These are phyloP conservation scores for Drosophila niveifrons DNA, from an alignment of 2,888 invertebrate genomes.

Conservation along the genomic window DNA sequence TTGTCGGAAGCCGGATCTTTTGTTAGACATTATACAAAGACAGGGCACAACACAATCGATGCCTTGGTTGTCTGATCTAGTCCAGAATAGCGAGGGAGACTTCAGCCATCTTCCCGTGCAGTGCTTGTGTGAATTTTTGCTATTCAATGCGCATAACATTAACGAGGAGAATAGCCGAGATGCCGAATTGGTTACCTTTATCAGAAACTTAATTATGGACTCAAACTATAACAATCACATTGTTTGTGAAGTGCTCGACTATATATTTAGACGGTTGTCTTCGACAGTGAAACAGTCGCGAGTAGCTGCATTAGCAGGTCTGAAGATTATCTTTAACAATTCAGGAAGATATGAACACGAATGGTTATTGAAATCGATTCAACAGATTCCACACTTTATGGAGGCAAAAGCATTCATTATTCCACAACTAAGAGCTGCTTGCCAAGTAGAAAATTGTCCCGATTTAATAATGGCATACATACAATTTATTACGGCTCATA, in stretches of 20 bases:
- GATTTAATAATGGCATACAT: conserved; percentile 91
- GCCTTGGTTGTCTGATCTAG: conserved; percentile 98
- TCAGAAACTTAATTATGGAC: conserved; percentile 87
- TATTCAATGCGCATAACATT: conserved; percentile 89
- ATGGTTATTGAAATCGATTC: conserved; percentile 89
- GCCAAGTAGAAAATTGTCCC: conserved; percentile 96
- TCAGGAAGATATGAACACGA: conserved; percentile 84
- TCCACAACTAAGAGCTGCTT: conserved; percentile 92
- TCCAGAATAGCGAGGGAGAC: conserved; percentile 93
- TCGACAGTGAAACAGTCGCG: conserved; percentile 93
- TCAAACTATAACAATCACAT: conserved; percentile 87
- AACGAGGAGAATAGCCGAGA: conserved; percentile 89
- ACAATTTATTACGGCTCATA: conserved; percentile 92
- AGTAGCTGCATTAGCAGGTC: conserved; percentile 89
- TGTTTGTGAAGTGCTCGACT: conserved; percentile 93
- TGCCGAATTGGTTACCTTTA: conserved; percentile 89
- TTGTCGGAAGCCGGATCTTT: conserved; percentile 95
- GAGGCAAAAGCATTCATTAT: conserved; percentile 90
- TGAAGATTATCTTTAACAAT: conserved; percentile 89
- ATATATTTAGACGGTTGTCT: conserved; percentile 93
- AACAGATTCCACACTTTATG: conserved; percentile 92
- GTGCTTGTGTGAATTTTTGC: conserved; percentile 97
- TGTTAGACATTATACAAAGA: conserved; percentile 96
- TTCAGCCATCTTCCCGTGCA: conserved; percentile 96
- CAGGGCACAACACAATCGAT: conserved; percentile 96